A percentile compares a stretch with the other conserved stretches of the same genome.
Conservation (phyloP, 2,888 invertebrate genomes). For the Escarpia spicata region DNA sequence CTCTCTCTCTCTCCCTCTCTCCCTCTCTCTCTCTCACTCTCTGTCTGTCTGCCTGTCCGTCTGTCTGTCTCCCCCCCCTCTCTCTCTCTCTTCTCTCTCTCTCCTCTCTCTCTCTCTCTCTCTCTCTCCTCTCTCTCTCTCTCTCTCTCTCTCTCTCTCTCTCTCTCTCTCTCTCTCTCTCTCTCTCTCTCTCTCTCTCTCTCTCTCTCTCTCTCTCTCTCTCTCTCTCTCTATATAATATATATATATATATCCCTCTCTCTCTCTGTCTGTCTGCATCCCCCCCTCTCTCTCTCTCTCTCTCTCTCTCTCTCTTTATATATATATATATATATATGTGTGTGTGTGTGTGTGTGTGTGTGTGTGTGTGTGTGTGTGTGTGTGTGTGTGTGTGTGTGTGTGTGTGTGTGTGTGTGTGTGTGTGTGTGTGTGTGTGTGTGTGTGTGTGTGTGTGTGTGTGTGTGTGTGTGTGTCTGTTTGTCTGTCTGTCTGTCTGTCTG, state of each 20-base stretch:
- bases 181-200: background rate
- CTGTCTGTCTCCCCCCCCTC: too few relatives aligned
- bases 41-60: too few relatives aligned
- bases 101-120: background rate
- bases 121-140: background rate
- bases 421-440: background rate
- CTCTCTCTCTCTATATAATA: too few relatives aligned
- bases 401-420: constrained; percentile 21
- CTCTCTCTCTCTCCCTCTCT: too few relatives aligned
- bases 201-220: background rate
- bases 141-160: background rate
- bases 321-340: too few relatives aligned
- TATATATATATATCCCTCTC: too few relatives aligned
- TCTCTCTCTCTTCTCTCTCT: background rate
- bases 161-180: background rate
- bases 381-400: constrained; percentile 19
- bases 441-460: background rate
- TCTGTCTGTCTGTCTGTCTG: background rate
- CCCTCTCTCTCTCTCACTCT: too few relatives aligned
- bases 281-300: too few relatives aligned
- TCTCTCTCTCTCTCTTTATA: too few relatives aligned
- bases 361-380: background rate
- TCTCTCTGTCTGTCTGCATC: too few relatives aligned
- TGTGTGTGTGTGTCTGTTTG: background rate
- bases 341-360: too few relatives aligned